These are phyloP conservation scores for Actinia tenebrosa DNA, from an alignment of 64 coral and sea anemone species.

Conservation along the genomic window DNA sequence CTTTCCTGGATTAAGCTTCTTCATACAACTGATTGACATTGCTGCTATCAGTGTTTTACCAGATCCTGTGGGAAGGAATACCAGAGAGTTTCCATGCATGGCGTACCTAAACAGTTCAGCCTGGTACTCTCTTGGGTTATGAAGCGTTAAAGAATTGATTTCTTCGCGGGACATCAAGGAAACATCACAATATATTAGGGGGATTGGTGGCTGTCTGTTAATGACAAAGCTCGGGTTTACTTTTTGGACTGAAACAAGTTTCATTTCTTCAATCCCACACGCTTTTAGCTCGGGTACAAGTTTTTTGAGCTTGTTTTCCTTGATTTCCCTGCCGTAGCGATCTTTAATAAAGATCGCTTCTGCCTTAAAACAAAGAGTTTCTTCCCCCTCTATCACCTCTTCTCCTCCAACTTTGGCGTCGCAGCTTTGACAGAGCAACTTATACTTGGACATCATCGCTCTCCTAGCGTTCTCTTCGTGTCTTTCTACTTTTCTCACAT, in stretches of 20 bases:
- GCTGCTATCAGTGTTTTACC: constrained; percentile 87
- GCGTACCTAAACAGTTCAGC: constrained; percentile 69
- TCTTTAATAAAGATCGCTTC: constrained; percentile 51
- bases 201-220: background rate
- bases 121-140: constrained; percentile 78
- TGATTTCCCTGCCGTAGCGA: constrained; percentile 34
- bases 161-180: constrained; percentile 15
- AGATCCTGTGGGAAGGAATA: constrained; percentile 92
- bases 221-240: background rate
- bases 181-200: constrained; percentile 75
- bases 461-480: constrained; percentile 28
- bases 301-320: constrained; percentile 55
- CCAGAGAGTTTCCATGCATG: constrained; percentile 71
- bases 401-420: constrained; percentile 48
- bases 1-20: constrained; percentile 79
- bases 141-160: constrained; percentile 36
- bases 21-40: constrained; percentile 85
- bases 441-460: constrained; percentile 47
- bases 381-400: constrained; percentile 46
- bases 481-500: constrained; percentile 54
- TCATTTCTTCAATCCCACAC: constrained; percentile 66
- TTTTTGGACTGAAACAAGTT: constrained; percentile 7
- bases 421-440: constrained; percentile 57
- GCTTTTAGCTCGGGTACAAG: constrained; percentile 45
- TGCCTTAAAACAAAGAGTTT: constrained; percentile 66